phyloP scores from a whole-genome alignment of 2,797 vertebrate species.

The Scolopax bukidnonensis region DNA sequence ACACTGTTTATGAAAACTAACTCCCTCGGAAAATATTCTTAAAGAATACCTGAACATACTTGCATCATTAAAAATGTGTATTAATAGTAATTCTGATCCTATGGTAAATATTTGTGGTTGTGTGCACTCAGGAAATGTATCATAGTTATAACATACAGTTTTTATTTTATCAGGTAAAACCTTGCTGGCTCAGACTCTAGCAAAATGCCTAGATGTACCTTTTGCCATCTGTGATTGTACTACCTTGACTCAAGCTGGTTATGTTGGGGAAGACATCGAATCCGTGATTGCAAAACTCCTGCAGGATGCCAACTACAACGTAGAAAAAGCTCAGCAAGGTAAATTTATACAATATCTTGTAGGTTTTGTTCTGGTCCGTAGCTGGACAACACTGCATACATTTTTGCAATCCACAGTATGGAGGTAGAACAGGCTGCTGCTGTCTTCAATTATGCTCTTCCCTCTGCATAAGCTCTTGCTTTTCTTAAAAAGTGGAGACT shows the following conservation, averaged over 20 bases:
- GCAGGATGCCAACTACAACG: conserved; percentile 96
- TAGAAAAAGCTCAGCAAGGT: conserved; percentile 99
- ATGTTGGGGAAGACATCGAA: conserved; percentile 97
- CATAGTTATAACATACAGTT: background rate
- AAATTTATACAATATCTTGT: background rate
- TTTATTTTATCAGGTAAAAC: conserved; percentile 88
- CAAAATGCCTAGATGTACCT: conserved; percentile 95
- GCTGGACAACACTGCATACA: rapidly evolving
- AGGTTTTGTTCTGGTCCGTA: background rate
- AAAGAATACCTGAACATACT: background rate
- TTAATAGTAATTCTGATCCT: background rate
- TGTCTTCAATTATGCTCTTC: background rate
- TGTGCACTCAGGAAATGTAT: background rate
- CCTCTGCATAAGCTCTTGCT: background rate
- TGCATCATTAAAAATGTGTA: background rate
- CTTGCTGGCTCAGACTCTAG: conserved; percentile 94
- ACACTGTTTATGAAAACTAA: background rate
- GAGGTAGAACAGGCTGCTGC: background rate
- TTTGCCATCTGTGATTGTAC: conserved; percentile 99
- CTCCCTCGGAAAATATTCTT: background rate
- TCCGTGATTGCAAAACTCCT: conserved; percentile 97
- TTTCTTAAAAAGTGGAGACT: conserved; percentile 36
- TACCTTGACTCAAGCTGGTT: conserved; percentile 97
- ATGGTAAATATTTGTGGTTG: background rate
- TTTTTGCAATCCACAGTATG: background rate